Conservation (phyloP, 2,888 invertebrate genomes). For the Bellardia bayeri region DNA sequence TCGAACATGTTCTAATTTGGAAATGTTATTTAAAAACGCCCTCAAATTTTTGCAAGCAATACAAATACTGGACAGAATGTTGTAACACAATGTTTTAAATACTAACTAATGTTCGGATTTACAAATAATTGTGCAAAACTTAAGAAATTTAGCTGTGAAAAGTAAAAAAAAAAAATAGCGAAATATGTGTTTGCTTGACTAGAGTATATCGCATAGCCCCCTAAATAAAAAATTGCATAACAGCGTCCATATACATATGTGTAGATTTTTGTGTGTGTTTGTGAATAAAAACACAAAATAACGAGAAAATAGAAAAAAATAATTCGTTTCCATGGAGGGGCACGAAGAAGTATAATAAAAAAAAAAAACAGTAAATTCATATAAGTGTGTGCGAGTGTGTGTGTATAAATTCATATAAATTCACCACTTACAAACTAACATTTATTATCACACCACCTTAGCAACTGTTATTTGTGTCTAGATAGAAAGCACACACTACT, state of each 20-base stretch:
- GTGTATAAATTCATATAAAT: constrained; percentile 44
- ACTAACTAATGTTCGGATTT: constrained; percentile 23
- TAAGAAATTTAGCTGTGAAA: constrained; percentile 57
- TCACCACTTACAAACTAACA: constrained; percentile 50
- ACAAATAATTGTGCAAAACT: constrained; percentile 48
- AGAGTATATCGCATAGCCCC: constrained; percentile 73
- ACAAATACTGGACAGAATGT: constrained; percentile 45
- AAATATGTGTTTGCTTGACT: constrained; percentile 46
- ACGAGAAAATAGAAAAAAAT: constrained; percentile 10
- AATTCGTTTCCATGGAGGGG: constrained; percentile 16
- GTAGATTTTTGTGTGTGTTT: constrained; percentile 63
- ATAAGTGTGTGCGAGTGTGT: constrained; percentile 48
- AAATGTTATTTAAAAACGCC: constrained; percentile 76
- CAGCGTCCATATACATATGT: constrained; percentile 77
- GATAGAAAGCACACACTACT: neutral
- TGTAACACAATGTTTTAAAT: constrained; percentile 25
- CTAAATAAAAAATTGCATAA: constrained; percentile 80
- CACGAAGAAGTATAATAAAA: constrained; percentile 21
- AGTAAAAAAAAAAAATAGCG: constrained; percentile 28
- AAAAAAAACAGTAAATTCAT: constrained; percentile 9
- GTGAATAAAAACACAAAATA: constrained; percentile 9
- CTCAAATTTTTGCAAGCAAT: constrained; percentile 39
- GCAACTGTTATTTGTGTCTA: constrained; percentile 54
- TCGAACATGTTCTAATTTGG: constrained; percentile 78
- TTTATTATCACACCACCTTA: constrained; percentile 47